Base-by-base conservation (phyloP, 2,888 invertebrate species). In the Tricholauxania praeusta region DNA sequence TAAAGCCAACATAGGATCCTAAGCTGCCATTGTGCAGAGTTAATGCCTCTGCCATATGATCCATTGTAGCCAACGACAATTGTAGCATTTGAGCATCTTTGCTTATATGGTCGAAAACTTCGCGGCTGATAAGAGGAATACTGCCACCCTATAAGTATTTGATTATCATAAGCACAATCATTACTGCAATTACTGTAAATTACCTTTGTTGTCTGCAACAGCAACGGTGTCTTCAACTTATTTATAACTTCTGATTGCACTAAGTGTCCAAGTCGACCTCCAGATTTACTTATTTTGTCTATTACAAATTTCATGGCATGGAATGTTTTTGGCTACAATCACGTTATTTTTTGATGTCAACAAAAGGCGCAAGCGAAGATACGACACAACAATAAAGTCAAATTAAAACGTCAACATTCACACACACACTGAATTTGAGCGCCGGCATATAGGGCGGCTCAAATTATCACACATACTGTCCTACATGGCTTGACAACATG, bases 101-200 rank as follows among this genome's bases (percentile, higher is more conserved):
- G 60, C 91, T 91, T 8, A 94, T 88, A 84, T 91, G 89, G 77
- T 91, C 88, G 68, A 94, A 89, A 0, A 94, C 93, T 87, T 95
- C 95, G 76, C 91, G 90, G 0, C 93, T 94, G 28, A 97, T 87
- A 86, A 96, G 93, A 0, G 96, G 95, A 64, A 96, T 91, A 86
- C 93, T 93, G 62, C 95, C 97, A 79, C 93, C 92, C 93, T 94
- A 85, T 71, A 89, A 81, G 8, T 39, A 39, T 39, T 39, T 10
- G 39, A 39, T 39, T 39, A 10, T 7, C 39, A 39, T 10, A 4
- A 10, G 5, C 10, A 10, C 10, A 10, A 10, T 39, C 39, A 39
- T 32, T 32, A 5, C 10, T 2, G 39, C 39, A 39, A 39, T 39
- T 39, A 70, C 39, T 39, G 6, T 39, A 65, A 47, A 67, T 72